phyloP scores from a whole-genome alignment of 2,888 invertebrate species.

The Graphium colonna region DNA sequence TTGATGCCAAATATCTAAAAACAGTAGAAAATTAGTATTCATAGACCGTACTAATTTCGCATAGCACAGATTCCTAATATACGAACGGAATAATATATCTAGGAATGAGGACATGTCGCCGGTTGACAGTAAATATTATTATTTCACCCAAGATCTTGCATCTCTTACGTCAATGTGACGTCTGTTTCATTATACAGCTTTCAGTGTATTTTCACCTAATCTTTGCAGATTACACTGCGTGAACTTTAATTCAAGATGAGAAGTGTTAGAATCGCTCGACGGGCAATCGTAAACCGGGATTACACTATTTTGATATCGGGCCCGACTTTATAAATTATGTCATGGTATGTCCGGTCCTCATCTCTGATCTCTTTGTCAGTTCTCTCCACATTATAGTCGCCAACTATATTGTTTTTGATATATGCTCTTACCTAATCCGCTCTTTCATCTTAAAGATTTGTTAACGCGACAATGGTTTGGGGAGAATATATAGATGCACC shows the following conservation, averaged over 20 bases:
- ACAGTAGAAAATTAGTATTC: constrained; percentile 5
- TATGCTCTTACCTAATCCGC: constrained; percentile 46
- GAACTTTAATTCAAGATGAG: constrained; percentile 45
- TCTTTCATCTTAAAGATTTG: constrained; percentile 43
- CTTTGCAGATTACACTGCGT: constrained; percentile 37
- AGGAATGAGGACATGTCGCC: constrained; percentile 57
- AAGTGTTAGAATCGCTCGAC: constrained; percentile 50
- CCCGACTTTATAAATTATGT: constrained; percentile 68
- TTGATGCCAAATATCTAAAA: not conserved
- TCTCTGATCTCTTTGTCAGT: constrained; percentile 60
- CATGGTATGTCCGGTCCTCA: constrained; percentile 71
- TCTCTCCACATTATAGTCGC: constrained; percentile 43
- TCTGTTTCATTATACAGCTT: constrained; percentile 68
- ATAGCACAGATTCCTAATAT: constrained; percentile 26
- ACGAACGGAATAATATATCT: constrained; percentile 62
- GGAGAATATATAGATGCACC: constrained; percentile 39
- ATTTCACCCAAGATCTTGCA: constrained; percentile 72
- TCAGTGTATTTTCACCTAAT: constrained; percentile 49
- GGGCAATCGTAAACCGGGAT: constrained; percentile 37
- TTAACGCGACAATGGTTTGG: constrained; percentile 49
- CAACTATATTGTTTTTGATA: constrained; percentile 51
- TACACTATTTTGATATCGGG: constrained; percentile 66
- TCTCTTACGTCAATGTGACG: constrained; percentile 77
- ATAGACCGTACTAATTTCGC: constrained; percentile 4
- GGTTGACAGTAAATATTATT: constrained; percentile 72